These are phyloP conservation scores for Tetranychus truncatus DNA, from an alignment of 2,888 invertebrate species.

Conservation along the genomic window DNA sequence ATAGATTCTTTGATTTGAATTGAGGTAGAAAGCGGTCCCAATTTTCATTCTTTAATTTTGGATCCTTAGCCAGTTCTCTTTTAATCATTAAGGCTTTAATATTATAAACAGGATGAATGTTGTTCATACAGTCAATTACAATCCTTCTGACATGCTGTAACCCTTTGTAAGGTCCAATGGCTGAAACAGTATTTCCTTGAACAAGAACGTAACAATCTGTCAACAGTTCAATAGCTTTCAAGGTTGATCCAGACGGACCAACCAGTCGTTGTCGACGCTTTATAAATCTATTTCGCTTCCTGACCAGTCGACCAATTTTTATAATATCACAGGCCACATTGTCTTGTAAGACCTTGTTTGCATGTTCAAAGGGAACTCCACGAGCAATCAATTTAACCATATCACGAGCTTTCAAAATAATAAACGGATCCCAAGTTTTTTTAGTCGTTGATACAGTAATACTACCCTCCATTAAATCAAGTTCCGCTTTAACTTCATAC, in stretches of 20 bases:
- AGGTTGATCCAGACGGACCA: conserved; percentile 53
- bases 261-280: conserved; percentile 83
- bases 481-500: conserved; percentile 55
- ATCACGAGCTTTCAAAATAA: conserved; percentile 87
- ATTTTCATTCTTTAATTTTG: conserved; percentile 69
- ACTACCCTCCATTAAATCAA: conserved; percentile 80
- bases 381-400: conserved; percentile 81
- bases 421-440: conserved; percentile 96
- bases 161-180: conserved; percentile 86
- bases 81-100: conserved; percentile 90
- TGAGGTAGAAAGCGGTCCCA: conserved; percentile 94
- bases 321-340: conserved; percentile 85
- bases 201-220: conserved; percentile 91
- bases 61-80: conserved; percentile 78
- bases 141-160: conserved; percentile 49
- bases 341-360: conserved; percentile 46
- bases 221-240: conserved; percentile 61
- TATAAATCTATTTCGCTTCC: conserved; percentile 80
- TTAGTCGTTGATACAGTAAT: conserved; percentile 80
- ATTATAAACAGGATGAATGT: conserved; percentile 95
- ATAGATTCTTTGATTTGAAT: conserved; percentile 71
- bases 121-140: conserved; percentile 91
- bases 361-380: conserved; percentile 88
- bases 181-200: conserved; percentile 90
- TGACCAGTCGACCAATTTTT: conserved; percentile 74